Evolutionary conservation across 2,888 invertebrate genomes (phyloP).

Genomic region (Caenorhabditis sp.): DNA sequence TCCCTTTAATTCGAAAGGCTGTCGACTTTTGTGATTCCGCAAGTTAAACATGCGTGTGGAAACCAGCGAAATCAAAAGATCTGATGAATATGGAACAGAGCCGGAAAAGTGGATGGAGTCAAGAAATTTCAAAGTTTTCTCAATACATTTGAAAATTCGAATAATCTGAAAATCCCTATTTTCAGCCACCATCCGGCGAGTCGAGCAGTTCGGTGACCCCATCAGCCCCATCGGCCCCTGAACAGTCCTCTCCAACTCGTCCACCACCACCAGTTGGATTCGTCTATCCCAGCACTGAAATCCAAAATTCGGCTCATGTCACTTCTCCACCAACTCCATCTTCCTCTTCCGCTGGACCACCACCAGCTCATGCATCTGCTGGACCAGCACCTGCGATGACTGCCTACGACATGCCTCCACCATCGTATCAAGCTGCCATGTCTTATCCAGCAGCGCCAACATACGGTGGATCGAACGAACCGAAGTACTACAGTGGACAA

Average conservation of each 20-base stretch:
- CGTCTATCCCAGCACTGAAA: slow-evolving; percentile 46
- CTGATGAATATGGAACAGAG: no score
- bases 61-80: no score
- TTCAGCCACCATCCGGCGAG: slow-evolving; percentile 39
- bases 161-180: background rate
- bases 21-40: no score
- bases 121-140: no score
- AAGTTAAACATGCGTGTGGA: no score
- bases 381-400: slow-evolving; percentile 52
- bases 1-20: no score
- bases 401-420: slow-evolving; percentile 60
- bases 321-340: slow-evolving; percentile 3
- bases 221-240: slow-evolving; percentile 48
- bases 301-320: slow-evolving; percentile 29
- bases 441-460: slow-evolving; percentile 68
- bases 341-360: slow-evolving; percentile 23
- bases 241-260: slow-evolving; percentile 38
- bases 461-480: slow-evolving; percentile 59
- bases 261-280: slow-evolving; percentile 63
- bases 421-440: slow-evolving; percentile 68
- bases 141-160: background rate
- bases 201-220: slow-evolving; percentile 32
- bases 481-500: slow-evolving; percentile 55
- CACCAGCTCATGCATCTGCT: slow-evolving; percentile 51
- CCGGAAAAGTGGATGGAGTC: no score